Base-by-base conservation (phyloP, 2,797 vertebrate species). In the Euthynnus affinis region DNA sequence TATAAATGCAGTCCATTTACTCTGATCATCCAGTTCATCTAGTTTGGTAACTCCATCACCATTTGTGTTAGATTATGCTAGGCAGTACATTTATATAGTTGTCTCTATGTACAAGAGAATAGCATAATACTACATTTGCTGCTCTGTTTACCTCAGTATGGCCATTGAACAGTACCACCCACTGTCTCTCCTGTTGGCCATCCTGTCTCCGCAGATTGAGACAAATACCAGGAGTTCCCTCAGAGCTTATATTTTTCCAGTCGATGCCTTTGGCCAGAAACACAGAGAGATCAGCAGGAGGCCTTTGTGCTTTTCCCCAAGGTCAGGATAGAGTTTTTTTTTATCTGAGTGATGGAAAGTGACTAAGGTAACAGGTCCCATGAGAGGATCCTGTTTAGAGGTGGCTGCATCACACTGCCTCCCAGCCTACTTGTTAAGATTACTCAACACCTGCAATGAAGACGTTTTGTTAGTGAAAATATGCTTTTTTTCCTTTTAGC, bases 351-450 rank as follows among this genome's bases (percentile, higher is more conserved):
- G 89, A 92, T 94, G 94, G 93, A 95, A 95, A 94, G 92, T 89
- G 90, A 86, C 94, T 88, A 95, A 78, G 93, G 94, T 85, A 94
- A 96, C 94, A 57, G 56, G 65, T 89, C 94, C 88, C 90, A 48
- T 10, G 91, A 90, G 91, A 72, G 60, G 51, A 76, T 61, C 29
- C 55, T 82, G 77, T 87, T 89, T 81, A 67, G 88, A 82, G 77
- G 55, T 81, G 82, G 75, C 71, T 84, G 82, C 73, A 51, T 85
- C 88, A 67, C 23, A 17, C 55, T 20, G 27, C 58, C 73, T 85
- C 68, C 81, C 37, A 73, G 63, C 37, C 58, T 66, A 69, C 60
- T 78, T 59, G 70, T 71, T 80, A 44, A n/a, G 61, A 78, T 74
- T 22, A 64, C 34, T 44, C 37, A 64, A 23, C 48, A 78, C 52